Base-by-base conservation (phyloP, 1,140 invertebrate species). In the Formica selysi region DNA sequence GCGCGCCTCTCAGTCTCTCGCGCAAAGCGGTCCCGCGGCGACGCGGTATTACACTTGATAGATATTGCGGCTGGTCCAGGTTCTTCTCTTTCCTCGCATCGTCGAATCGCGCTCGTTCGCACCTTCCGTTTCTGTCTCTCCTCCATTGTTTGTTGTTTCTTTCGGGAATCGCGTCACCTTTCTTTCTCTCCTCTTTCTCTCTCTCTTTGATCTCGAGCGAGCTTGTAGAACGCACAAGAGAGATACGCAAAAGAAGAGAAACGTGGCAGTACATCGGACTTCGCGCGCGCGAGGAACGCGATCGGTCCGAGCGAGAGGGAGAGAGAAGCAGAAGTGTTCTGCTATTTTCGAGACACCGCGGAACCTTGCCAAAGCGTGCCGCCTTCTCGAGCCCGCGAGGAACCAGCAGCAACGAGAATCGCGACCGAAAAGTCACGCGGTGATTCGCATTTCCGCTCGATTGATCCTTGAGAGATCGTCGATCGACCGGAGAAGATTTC, bases 261-360 rank as follows among this genome's bases (percentile, higher is more conserved):
- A 85, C 76, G 16, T 38, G 76, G 29, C 48, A 36, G 36, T 10
- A 65, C 13, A 26, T n/a, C 19, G 19, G 13, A 57, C 51, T 1
- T 38, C 62, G 83, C 62, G 62, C 74, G 59, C 83, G 48, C 26
- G 19, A 81, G 38, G 13, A 73, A 48, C 38, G 54, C 54, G 57
- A 38, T 54, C 29, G 13, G 61, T 65, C 76, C 78, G 59, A 85
- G 76, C 74, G 64, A 64, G 64, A 76, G 32, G 83, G 73, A 84
- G 62, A 73, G 68, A 67, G 76, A 86, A 71, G 86, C 59, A 83
- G 41, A 48, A 32, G 87, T 64, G 76, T 78, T 78, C 68, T 90
- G 88, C 88, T 90, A 90, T 90, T 90, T 90, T 90, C 88, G 88
- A 90, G 89, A 85, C 88, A 70, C 88, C 71, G 86, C 80, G 88